phyloP scores from a whole-genome alignment of 2,797 vertebrate species.

The Pantherophis vulpinus region DNA sequence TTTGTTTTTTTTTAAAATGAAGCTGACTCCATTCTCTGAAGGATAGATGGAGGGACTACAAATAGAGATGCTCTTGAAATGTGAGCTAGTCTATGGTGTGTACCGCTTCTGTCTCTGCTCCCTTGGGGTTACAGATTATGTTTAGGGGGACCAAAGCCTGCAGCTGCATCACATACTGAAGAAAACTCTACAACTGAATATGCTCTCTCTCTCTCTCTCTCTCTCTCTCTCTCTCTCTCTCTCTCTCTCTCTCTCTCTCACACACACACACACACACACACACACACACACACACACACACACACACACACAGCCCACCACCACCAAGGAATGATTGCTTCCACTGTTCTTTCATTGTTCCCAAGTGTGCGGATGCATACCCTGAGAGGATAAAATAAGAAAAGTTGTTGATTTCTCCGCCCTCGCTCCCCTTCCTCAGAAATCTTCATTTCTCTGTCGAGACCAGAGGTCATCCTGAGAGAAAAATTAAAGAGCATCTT shows the following conservation, averaged over 20 bases:
- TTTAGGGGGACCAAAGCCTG: background rate
- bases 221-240: no score
- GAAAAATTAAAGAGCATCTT: conserved; percentile 26
- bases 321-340: background rate
- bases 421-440: rapidly evolving
- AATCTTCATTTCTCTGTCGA: background rate
- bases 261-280: no score
- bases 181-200: background rate
- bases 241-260: no score
- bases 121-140: background rate
- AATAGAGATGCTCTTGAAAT: background rate
- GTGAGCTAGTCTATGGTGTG: background rate
- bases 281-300: no score
- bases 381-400: rapidly evolving
- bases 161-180: background rate
- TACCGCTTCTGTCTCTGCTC: background rate
- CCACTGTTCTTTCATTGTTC: background rate
- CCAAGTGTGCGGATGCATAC: rapidly evolving
- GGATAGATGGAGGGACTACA: background rate
- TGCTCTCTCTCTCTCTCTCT: background rate
- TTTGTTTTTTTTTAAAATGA: background rate
- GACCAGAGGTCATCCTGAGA: background rate
- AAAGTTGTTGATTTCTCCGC: background rate
- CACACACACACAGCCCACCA: no score
- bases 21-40: conserved; percentile 3